Evolutionary conservation across 2,113 vertebrate genomes (phyloP), one percentile per base, ranked within the genome.

Genomic region (Ellobius talpinus): DNA sequence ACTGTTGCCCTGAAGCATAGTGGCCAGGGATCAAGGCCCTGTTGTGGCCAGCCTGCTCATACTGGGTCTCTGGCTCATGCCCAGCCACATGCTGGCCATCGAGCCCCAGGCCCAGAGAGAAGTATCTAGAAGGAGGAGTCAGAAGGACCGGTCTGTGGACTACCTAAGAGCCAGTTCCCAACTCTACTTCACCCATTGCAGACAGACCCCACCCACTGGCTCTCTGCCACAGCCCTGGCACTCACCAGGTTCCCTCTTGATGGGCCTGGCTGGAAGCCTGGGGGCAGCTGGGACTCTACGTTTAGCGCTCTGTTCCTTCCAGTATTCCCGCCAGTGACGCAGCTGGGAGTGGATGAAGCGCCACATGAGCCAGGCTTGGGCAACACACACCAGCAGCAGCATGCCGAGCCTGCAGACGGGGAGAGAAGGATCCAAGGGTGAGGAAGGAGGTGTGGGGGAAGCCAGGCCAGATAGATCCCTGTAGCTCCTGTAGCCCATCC

Each of bases 341-440:
- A 99, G 98, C 99, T 99, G 99, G 98, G 99, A 99, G 97, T 99
- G 99, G 98, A 99, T 99, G 98, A 99, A 99, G 98, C 99, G 99
- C 99, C 99, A 99, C 98, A 99, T 99, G 91, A 99, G 99, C 99
- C 99, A 99, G 76, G 99, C 99, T 98, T 99, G 99, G 94, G 99
- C 99, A 70, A 99, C 98, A 96, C 99, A 99, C 91, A 99, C 99
- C 98, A 99, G 97, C 93, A 99, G 99, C 96, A 99, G 98, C 98
- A 99, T 98, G 24, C 98, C 98, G 98, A 99, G 98, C 98, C 99
- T 99, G 98, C 0, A 39, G 58, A 47, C 7, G 23, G 77, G 33
- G 4, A 50, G 84, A 36, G 0, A 8, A 33, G 26, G 47, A 47
- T 58, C 77, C 8, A 36, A 95, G 93, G 58, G 47, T 1, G 0